Evolutionary conservation across 2,888 invertebrate species (phyloP), one percentile per base, ranked within the genome.

Genomic region (Dicyrtoma fusca): DNA sequence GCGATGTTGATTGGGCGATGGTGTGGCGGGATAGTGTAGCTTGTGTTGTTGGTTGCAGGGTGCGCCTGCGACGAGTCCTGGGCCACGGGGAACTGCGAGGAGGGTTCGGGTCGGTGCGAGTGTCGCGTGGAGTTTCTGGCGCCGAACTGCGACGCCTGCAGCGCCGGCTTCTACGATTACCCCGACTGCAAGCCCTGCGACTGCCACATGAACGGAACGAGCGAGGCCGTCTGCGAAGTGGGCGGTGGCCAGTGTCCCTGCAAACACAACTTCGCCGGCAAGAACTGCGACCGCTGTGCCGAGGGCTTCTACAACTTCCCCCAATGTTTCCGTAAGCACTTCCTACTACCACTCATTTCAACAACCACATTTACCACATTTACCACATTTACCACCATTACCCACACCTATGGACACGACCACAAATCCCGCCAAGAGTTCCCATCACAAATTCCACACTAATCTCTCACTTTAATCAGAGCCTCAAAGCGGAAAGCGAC

Each of bases 61-160:
- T 99, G 99, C 82, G 86, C 91, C 69, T 99, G 99, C 82, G 88
- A 96, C 81, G 85, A 86, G 13, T 89, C 89, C 81, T 92, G 89
- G 82, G 94, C 92, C 0, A 97, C 97, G 21, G 97, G 97, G 13
- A 95, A 95, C 83, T 99, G 98, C 83, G 92, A 90, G 63, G 96
- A 96, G 81, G 93, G 91, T 57, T 89, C 90, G 0, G 97, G 97
- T 0, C 88, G 89, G 49, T 97, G 97, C 83, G 92, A 95, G 82
- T 97, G 97, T 81, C 88, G 91, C 26, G 85, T 85, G 1, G 93
- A 95, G 82, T 97, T 88, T 84, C 88, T 89, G 68, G 87, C 91
- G 0, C 92, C 94, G 0, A 85, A 90, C 82, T 97, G 96, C 82
- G 91, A 93, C 82, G 87, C 88, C 0, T 95, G 95, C 82, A 91